phyloP scores from a whole-genome alignment of 2,113 vertebrate species.

The Halichoerus grypus region DNA sequence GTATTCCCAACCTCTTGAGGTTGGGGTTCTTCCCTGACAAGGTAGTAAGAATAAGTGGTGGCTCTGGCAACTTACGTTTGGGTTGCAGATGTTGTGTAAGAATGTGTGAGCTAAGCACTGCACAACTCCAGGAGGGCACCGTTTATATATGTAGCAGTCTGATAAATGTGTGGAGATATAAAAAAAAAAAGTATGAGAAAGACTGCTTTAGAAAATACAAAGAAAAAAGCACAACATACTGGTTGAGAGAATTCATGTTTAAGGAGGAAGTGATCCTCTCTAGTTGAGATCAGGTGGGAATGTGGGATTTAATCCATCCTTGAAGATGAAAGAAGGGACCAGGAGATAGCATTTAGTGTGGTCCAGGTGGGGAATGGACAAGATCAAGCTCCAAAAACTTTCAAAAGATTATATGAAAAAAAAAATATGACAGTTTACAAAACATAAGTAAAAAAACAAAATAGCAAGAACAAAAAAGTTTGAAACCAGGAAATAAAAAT shows the following conservation, averaged over 20 bases:
- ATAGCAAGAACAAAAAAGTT: not conserved
- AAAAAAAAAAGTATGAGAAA: not conserved
- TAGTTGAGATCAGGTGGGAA: not conserved
- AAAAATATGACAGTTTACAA: not conserved
- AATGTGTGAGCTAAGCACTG: not conserved
- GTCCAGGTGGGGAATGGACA: not conserved
- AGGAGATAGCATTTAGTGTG: not conserved
- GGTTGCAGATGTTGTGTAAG: not conserved
- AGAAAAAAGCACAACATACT: not conserved
- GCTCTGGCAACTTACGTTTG: not conserved
- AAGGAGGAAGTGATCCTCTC: not conserved
- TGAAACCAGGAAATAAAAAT: constrained; percentile 38
- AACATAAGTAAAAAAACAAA: not conserved
- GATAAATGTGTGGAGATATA: not conserved
- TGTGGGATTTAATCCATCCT: not conserved
- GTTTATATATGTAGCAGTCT: not conserved
- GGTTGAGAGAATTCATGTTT: not conserved
- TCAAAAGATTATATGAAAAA: not conserved
- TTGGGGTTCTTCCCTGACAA: not conserved
- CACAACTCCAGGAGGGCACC: not conserved
- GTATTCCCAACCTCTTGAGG: not conserved
- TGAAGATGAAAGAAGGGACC: not conserved
- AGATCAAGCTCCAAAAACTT: not conserved
- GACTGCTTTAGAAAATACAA: not conserved
- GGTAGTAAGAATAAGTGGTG: not conserved